Evolutionary conservation across 2,113 vertebrate genomes (phyloP), one percentile per base, ranked within the genome.

Genomic region (Vidua macroura): DNA sequence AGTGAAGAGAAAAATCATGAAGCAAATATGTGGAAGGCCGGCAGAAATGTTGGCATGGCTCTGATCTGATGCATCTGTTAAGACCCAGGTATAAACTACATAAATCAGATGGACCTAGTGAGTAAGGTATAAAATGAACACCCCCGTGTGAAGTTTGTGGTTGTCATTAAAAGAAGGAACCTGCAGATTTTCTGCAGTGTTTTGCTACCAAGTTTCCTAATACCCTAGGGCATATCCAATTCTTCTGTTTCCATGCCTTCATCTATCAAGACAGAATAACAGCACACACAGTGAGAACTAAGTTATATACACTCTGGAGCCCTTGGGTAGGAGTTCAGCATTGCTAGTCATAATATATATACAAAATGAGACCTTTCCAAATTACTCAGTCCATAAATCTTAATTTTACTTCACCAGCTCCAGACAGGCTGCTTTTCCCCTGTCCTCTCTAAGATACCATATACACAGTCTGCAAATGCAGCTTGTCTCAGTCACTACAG

Each of bases 331-430:
- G 85, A 89, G 94, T 85, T 95, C 89, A 97, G 84, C 59, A n/a
- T 43, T 51, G 72, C 55, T 91, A 95, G 91, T 94, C 96, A 95
- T 28, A 91, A 94, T 83, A 87, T 62, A 92, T 92, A 92, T 25
- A 90, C 81, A 85, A 89, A 92, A 59, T 51, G 70, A 96, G 72
- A 95, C 91, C 51, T 77, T 92, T 49, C 78, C 67, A 90, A 92
- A 88, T 90, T 66, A 92, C 64, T 81, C 76, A 55, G 79, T 70
- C 80, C 88, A 81, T 96, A 93, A 94, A 96, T 95, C 89, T 92
- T 72, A 48, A 66, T 82, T 82, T 76, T 67, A 78, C 69, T 85
- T 80, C 23, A 9, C 59, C 76, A 74, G 58, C 75, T 92, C 46
- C 84, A 91, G 84, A 48, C 70, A 92, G 69, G 49, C 75, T 85